A percentile compares a stretch with the other conserved stretches of the same genome.
Evolutionary conservation across 2,797 vertebrate genomes (phyloP).

Genomic region (Natrix natrix): DNA sequence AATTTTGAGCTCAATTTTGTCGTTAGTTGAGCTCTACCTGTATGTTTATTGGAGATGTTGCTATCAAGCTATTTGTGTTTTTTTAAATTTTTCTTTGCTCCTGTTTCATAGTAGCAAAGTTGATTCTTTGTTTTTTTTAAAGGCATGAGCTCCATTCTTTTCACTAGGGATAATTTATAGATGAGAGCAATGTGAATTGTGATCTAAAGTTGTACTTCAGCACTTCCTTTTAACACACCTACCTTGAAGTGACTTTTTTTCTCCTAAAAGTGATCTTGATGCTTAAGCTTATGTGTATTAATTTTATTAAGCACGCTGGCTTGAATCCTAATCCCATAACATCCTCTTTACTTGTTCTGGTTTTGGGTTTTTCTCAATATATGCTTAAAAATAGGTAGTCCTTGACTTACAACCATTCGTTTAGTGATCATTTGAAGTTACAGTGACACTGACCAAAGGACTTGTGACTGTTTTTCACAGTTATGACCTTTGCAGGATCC

Average conservation of each 20-base stretch:
- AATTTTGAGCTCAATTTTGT: background rate
- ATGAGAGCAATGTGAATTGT: background rate
- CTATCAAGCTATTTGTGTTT: background rate
- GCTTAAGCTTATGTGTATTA: background rate
- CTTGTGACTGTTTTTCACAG: background rate
- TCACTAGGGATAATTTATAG: background rate
- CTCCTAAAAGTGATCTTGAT: background rate
- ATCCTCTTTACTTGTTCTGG: background rate
- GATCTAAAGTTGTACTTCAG: background rate
- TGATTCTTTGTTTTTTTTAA: background rate
- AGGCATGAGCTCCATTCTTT: background rate
- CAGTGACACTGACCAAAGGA: background rate
- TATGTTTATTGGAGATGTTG: background rate
- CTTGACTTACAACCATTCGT: background rate
- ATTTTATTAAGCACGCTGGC: background rate
- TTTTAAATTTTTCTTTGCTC: background rate
- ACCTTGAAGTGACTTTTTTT: background rate
- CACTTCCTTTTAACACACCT: background rate
- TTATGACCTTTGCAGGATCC: background rate
- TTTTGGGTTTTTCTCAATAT: background rate
- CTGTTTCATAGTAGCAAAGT: background rate
- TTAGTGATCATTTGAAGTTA: background rate
- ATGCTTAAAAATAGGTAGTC: background rate
- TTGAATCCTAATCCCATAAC: rapidly evolving
- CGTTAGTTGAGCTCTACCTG: background rate